Percentiles rank a stretch among this genome's conserved stretches.
Evolutionary conservation across 2,888 invertebrate species (phyloP).

Genomic region (Endomychus coccineus): DNA sequence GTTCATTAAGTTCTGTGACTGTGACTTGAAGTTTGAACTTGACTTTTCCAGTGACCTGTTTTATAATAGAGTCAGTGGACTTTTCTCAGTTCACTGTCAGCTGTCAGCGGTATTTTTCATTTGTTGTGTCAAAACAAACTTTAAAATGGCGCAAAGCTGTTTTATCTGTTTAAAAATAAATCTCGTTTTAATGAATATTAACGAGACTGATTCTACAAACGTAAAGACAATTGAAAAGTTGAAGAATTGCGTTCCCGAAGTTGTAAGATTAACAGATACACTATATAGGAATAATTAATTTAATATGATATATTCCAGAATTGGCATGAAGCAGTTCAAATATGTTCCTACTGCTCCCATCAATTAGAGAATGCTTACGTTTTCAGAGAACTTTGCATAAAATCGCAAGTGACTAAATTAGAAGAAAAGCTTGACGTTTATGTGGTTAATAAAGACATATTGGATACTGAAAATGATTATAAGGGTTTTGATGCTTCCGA

Average conservation of each 20-base stretch:
- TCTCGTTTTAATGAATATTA: no score
- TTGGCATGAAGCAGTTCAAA: conserved; percentile 25
- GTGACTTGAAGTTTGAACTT: no score
- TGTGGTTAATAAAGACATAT: conserved; percentile 7
- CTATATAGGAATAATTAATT: not conserved
- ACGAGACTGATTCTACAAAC: no score
- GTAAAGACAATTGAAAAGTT: no score
- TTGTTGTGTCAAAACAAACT: no score
- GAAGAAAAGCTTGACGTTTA: conserved; percentile 9
- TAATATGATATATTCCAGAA: conserved; percentile 19
- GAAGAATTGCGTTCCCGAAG: conserved; percentile 11
- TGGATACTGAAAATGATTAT: conserved; percentile 9
- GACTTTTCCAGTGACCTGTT: no score
- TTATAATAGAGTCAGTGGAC: no score
- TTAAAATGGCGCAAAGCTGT: no score
- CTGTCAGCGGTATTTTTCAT: no score
- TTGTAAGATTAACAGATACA: conserved; percentile 5
- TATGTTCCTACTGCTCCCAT: conserved; percentile 28
- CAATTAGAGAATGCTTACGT: conserved; percentile 28
- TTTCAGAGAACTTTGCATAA: conserved; percentile 32
- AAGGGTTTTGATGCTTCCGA: conserved; percentile 9
- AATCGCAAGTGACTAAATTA: conserved; percentile 13
- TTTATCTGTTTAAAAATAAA: no score
- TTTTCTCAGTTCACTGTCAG: no score
- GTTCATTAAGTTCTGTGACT: no score